A percentile compares a stretch with the other conserved stretches of the same genome.
Evolutionary conservation across 2,888 invertebrate genomes (phyloP).

Genomic region (Dryococelus australis): DNA sequence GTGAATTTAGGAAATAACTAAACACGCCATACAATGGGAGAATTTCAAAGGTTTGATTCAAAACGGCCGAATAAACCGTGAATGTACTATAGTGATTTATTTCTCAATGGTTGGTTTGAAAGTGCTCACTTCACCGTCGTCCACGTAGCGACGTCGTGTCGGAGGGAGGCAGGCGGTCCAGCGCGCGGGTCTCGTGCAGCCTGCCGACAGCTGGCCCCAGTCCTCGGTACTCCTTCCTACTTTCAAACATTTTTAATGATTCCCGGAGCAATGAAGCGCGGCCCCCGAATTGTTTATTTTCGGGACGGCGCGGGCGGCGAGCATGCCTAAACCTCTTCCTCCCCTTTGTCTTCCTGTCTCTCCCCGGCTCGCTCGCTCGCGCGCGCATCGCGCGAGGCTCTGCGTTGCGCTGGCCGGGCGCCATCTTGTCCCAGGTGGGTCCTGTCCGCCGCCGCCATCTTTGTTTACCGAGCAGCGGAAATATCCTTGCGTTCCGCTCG

Average conservation of each 20-base stretch:
- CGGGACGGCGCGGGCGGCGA: constrained; percentile 26
- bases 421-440: constrained; percentile 39
- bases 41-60: no score
- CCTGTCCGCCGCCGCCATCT: constrained; percentile 36
- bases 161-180: no score
- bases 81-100: no score
- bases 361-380: constrained; percentile 28
- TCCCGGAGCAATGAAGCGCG: constrained; percentile 31
- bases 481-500: neutral
- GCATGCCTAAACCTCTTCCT: constrained; percentile 3
- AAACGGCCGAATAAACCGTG: no score
- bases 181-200: constrained; percentile 5
- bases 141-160: no score
- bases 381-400: neutral
- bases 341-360: neutral
- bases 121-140: no score
- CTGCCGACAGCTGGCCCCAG: constrained; percentile 37
- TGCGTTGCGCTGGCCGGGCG: constrained; percentile 37
- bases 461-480: constrained; percentile 36
- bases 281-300: constrained; percentile 39
- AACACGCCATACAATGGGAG: no score
- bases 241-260: constrained; percentile 40
- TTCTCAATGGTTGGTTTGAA: no score
- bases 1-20: no score
- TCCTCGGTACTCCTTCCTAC: constrained; percentile 26